Base-by-base conservation (phyloP, 2,113 vertebrate species). In the Phoxinus phoxinus region DNA sequence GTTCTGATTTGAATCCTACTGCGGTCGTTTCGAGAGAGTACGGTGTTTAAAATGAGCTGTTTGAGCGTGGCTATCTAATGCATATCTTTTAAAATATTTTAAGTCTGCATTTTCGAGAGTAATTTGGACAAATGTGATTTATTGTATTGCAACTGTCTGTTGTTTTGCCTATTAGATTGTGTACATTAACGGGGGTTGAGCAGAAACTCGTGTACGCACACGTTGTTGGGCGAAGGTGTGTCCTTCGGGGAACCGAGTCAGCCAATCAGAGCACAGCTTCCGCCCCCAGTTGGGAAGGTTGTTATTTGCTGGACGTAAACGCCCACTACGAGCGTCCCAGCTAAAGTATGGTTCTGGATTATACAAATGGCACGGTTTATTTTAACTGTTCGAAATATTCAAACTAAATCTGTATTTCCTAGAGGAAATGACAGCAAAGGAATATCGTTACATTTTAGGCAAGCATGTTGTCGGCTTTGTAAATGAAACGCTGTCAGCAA, bases 131-230 rank as follows among this genome's bases (percentile, higher is more conserved):
- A 82, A 69, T 81, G 46, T 58, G 21, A 41, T 84, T 46, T 79
- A 17, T 63, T 17, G 30, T 10, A 35, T 56, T 41, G 25, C 25
- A 63, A 37, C 6, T 86, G 44, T 56, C 17, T 41, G 35, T n/a
- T 83, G 27, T 84, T 75, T 23, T 37, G 51, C n/a, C 6, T 44
- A 25, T 37, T 71, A 44, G 81, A 30, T 35, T 74, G 3, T 41
- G 48, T 81, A 72, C 81, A 8, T 85, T 61, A 85, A 86, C 4
- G 87, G 75, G 59, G 88, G 89, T 91, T 90, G 89, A 89, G 89
- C 92, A 9, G 35, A 92, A 91, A 91, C 94, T 94, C 94, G 94
- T 94, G 94, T 90, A 91, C 58, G 89, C 91, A 95, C 94, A 95
- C 94, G 94, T 95, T 94, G 94, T 83, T 89, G 59, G 77, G 67